Evolutionary conservation across 2,113 vertebrate genomes (phyloP), one percentile per base, ranked within the genome.

Genomic region (Butorides virescens): DNA sequence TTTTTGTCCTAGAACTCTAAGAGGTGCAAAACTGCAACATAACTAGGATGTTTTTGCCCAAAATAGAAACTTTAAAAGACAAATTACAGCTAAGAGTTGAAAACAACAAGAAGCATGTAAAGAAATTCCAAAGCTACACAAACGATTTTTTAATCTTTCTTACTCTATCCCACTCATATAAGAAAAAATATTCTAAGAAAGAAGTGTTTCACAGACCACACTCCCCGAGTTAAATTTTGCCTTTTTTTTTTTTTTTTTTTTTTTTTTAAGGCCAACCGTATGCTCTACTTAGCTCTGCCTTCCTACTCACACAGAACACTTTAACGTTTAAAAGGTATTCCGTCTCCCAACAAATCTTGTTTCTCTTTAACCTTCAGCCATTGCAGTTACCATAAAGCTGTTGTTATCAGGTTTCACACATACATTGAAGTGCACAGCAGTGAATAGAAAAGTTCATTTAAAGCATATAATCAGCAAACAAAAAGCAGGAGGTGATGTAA

Each of bases 261-360:
- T 62, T 39, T 46, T 86, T 71, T 90, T 61, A 87, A 89, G 66
- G 77, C 65, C 47, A 92, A 11, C 56, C 1, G 0, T 67, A 58
- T 76, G 39, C 62, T 95, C 61, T 52, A 47, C 73, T 95, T 86
- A 92, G 66, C 59, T 86, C 70, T 90, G 67, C 82, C 77, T 72
- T 91, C 90, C 94, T 84, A 92, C 89, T 94, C 75, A 61, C 66
- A 52, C 47, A 42, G 27, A 88, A 90, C 91, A 92, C 70, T 86
- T 86, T 0, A n/a, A 79, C 53, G 63, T 29, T 52, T 61, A 67
- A 22, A 90, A 59, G 70, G 63, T 78, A 66, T 80, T 89, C 50
- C 56, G 27, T 49, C 67, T 86, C 36, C 83, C 21, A 61, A 20
- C 32, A 87, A 29, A 52, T 27, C 21, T 52, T 29, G 14, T 53